Evolutionary conservation across 2,113 vertebrate genomes (phyloP).

Genomic region (Pelusios castaneus): DNA sequence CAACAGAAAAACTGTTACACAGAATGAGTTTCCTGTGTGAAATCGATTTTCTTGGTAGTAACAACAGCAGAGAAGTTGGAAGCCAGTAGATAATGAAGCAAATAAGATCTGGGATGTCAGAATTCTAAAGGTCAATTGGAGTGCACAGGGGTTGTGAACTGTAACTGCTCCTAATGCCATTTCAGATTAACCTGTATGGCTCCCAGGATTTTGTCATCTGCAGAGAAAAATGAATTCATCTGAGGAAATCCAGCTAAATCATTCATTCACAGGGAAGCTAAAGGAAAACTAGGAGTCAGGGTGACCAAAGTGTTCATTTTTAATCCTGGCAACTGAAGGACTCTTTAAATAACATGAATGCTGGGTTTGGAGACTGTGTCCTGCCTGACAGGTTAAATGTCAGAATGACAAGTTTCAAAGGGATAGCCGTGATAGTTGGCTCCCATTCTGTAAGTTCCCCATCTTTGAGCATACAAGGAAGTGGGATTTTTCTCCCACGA

Average conservation of each 20-base stretch:
- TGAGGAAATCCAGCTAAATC: constrained; percentile 47
- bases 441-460: too few relatives aligned
- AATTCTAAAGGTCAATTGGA: constrained; percentile 59
- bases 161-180: constrained; percentile 63
- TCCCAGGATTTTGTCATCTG: constrained; percentile 62
- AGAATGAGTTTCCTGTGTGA: constrained; percentile 23
- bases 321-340: not conserved
- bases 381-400: not conserved
- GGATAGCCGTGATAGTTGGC: too few relatives aligned
- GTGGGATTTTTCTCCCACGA: too few relatives aligned
- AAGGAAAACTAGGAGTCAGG: not conserved
- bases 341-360: not conserved
- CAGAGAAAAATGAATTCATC: constrained; percentile 45
- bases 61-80: not conserved
- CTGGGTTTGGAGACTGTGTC: not conserved
- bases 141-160: constrained; percentile 62
- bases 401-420: too few relatives aligned
- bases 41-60: not conserved
- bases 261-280: not conserved
- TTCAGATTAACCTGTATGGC: constrained; percentile 63
- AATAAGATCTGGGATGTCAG: constrained; percentile 28
- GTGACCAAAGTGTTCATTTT: not conserved
- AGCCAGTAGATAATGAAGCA: constrained; percentile 4
- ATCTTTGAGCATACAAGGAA: too few relatives aligned
- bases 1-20: constrained; percentile 6